These are phyloP conservation scores for Hydrochoerus hydrochaeris DNA, from an alignment of 2,113 vertebrate species.

Conservation along the genomic window DNA sequence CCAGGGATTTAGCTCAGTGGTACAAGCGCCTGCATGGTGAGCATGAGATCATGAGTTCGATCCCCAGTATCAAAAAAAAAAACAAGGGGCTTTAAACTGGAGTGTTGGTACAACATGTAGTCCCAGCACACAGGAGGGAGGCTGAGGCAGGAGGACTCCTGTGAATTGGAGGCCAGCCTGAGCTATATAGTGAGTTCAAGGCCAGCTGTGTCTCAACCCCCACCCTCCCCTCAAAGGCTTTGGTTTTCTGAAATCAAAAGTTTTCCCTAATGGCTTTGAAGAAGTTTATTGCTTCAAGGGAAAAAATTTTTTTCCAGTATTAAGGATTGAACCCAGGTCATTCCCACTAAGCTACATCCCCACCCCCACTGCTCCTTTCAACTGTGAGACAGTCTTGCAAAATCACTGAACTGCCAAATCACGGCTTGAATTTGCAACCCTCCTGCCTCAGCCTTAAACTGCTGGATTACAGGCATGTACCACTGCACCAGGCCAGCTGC, in stretches of 20 bases:
- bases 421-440: not conserved
- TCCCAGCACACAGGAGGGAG: not conserved
- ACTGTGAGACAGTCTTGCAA: not conserved
- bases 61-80: no score
- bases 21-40: no score
- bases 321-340: not conserved
- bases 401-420: not conserved
- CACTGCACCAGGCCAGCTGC: not conserved
- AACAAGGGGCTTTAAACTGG: not conserved
- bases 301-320: not conserved
- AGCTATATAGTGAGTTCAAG: not conserved
- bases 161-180: not conserved
- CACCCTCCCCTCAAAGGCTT: not conserved
- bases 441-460: no score
- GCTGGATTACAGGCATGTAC: no score
- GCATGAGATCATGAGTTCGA: no score
- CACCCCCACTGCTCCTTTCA: not conserved
- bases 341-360: not conserved
- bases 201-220: not conserved
- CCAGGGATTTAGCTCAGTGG: no score
- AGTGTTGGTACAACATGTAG: not conserved
- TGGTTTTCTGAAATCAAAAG: not conserved
- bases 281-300: not conserved
- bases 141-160: not conserved
- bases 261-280: not conserved